These are phyloP conservation scores for Coreoperca whiteheadi DNA, from an alignment of 2,113 vertebrate genomes.

Conservation along the genomic window DNA sequence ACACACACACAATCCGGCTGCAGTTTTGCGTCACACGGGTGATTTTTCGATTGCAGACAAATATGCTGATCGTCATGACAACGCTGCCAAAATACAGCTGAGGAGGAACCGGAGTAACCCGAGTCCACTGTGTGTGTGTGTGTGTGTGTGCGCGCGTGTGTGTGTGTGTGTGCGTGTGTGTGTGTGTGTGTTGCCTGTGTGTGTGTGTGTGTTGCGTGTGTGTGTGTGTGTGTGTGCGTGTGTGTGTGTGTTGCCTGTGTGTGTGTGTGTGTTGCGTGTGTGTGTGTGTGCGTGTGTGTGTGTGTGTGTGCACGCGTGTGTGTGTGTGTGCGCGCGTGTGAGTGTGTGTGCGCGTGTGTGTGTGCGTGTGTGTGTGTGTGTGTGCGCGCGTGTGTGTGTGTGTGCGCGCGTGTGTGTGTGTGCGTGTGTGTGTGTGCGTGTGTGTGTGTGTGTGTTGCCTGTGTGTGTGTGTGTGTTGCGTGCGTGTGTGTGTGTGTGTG, in stretches of 20 bases:
- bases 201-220: conserved; percentile 8
- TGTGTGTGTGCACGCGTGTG: conserved; percentile 12
- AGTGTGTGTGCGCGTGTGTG: conserved; percentile 35
- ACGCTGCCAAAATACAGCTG: conserved; percentile 69
- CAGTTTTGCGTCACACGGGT: conserved; percentile 71
- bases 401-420: conserved; percentile 13
- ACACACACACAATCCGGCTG: conserved; percentile 14
- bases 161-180: conserved; percentile 35
- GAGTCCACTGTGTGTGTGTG: conserved; percentile 25
- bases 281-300: conserved; percentile 35
- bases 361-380: conserved; percentile 7
- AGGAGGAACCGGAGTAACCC: conserved; percentile 56
- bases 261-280: conserved; percentile 6
- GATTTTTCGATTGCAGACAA: conserved; percentile 70
- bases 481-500: conserved; percentile 5
- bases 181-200: conserved; percentile 8
- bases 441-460: conserved; percentile 40
- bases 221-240: conserved; percentile 38
- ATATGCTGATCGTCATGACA: conserved; percentile 76
- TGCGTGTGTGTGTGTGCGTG: conserved; percentile 13
- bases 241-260: too few species aligned
- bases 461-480: too few species aligned
- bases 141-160: conserved; percentile 13
- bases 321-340: conserved; percentile 13
- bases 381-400: conserved; percentile 31